Conservation (phyloP, 2,797 vertebrate genomes). For the Cossypha heuglini region DNA sequence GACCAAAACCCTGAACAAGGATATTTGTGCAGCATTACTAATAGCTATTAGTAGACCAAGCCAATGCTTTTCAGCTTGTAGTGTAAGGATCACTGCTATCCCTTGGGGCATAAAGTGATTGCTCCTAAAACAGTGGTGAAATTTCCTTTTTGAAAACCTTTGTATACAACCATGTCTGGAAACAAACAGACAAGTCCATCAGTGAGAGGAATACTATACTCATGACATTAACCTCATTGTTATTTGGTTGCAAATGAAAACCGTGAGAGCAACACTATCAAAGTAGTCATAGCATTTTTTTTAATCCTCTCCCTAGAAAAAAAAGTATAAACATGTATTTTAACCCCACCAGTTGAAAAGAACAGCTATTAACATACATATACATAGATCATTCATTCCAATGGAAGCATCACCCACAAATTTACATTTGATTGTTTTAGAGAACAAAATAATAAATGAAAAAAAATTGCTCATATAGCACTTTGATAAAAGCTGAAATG, state of each 20-base stretch:
- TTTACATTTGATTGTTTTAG: background rate
- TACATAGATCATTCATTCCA: background rate
- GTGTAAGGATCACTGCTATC: background rate
- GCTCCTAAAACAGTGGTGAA: background rate
- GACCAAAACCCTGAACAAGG: background rate
- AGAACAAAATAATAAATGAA: background rate
- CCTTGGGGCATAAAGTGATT: background rate
- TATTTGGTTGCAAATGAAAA: background rate
- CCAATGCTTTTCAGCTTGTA: background rate
- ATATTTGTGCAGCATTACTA: background rate
- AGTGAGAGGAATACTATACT: background rate
- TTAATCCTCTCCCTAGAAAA: background rate
- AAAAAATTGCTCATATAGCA: background rate
- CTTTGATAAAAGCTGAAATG: background rate
- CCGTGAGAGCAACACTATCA: background rate
- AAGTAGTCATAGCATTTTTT: background rate
- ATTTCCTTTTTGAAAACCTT: background rate
- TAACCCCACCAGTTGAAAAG: background rate
- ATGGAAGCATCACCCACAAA: background rate
- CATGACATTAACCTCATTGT: background rate
- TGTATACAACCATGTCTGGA: fast-evolving
- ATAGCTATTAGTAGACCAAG: background rate
- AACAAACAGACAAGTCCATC: background rate
- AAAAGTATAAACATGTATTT: background rate
- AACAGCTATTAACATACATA: background rate